Evolutionary conservation across 2,797 vertebrate genomes (phyloP), one percentile per base, ranked within the genome.

Genomic region (Poecilia picta): DNA sequence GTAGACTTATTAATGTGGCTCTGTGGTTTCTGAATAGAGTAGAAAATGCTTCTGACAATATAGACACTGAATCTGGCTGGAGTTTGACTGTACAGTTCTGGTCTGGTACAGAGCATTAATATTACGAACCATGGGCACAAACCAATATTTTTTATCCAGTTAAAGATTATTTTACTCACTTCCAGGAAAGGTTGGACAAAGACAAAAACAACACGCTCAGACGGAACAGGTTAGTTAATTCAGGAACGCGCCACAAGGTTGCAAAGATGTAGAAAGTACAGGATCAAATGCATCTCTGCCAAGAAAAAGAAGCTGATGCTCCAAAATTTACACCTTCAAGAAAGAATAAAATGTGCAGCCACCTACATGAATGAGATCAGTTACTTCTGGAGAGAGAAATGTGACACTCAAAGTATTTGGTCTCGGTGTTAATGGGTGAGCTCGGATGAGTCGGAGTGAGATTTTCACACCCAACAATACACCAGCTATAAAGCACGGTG

Each of bases 381-480:
- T 68, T 68, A 68, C 23, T 70, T 70, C 66, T 25, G 66, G 23
- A 43, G 66, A 43, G 66, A 70, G 39, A 70, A 43, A 41, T 13
- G 41, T 43, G 43, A 43, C 33, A 18, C 39, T 43, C 66, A 43
- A 43, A 43, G 39, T 2, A 43, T 70, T 43, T 70, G 39, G 39
- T 41, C 66, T 70, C 39, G 15, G 23, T 25, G 39, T 70, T 6
- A n/a, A 33, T 2, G n/a, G 12, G 23, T 70, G 43, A 12, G 23
- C 25, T 7, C 13, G 66, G 20, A 43, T 23, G 39, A 43, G 2
- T 25, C 4, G 13, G 25, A 10, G 5, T 12, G 8, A 68, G 36
- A 5, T 25, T 25, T 43, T 70, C 23, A 70, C 43, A 13, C 66
- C 25, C 41, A n/a, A 71, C 23, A n/a, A 28, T 45, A 23, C 25